phyloP scores from a whole-genome alignment of 1,140 invertebrate genomes.

The Nomia melanderi region DNA sequence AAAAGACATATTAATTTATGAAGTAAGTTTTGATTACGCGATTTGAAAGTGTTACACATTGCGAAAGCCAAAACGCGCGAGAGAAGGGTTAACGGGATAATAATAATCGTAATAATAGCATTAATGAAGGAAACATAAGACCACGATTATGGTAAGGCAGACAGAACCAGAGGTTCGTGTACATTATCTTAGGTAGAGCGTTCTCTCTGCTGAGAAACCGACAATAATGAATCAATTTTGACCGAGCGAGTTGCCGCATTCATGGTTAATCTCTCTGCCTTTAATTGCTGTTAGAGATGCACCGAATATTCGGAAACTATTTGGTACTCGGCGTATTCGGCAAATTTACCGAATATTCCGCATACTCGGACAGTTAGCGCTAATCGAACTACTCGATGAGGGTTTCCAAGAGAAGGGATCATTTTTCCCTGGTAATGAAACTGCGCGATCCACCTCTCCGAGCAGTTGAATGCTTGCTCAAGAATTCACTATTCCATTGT shows the following conservation, averaged over 20 bases:
- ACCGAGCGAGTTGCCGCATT: conserved; percentile 60
- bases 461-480: too few relatives aligned
- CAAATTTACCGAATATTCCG: conserved; percentile 61
- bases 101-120: conserved; percentile 14
- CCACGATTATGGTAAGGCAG: conserved; percentile 10
- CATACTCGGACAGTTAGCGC: conserved; percentile 49
- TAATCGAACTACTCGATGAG: conserved; percentile 44
- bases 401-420: not conserved
- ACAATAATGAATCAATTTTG: conserved; percentile 63
- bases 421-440: not conserved
- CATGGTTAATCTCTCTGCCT: conserved; percentile 59
- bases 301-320: conserved; percentile 64
- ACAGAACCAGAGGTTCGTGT: conserved; percentile 21
- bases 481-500: too few relatives aligned
- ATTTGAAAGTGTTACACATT: not conserved
- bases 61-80: not conserved
- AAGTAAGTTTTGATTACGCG: too few relatives aligned
- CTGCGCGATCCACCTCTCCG: too few relatives aligned
- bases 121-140: conserved; percentile 38
- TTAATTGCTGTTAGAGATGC: conserved; percentile 65
- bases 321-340: conserved; percentile 61
- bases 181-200: conserved; percentile 33
- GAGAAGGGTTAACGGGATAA: not conserved
- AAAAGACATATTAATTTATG: too few relatives aligned
- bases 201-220: conserved; percentile 38